phyloP scores from a whole-genome alignment of 2,113 vertebrate genomes.

The Albula glossodonta region DNA sequence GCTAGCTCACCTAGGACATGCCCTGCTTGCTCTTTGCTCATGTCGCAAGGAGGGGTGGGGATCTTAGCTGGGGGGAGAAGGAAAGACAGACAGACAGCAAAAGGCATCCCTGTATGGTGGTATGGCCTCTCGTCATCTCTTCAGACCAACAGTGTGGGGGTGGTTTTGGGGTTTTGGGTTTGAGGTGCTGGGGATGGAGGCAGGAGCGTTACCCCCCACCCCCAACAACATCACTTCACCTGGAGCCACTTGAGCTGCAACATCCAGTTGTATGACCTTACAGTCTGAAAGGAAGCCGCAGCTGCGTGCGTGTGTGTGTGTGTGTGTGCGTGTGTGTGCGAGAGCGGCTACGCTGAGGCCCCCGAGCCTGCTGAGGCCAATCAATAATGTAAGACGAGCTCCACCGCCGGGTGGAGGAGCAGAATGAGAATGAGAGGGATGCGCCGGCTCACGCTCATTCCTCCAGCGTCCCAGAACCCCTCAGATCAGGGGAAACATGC shows the following conservation, averaged over 20 bases:
- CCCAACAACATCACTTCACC: not conserved
- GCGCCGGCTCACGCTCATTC: not conserved
- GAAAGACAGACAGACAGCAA: too few species aligned
- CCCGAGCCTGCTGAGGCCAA: not conserved
- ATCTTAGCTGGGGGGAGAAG: too few species aligned
- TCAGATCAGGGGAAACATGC: not conserved
- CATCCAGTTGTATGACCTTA: not conserved
- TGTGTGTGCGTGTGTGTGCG: not conserved
- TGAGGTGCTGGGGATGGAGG: too few species aligned
- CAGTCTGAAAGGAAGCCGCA: not conserved
- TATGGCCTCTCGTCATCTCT: not conserved
- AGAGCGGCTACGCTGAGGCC: not conserved
- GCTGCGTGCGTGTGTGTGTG: not conserved
- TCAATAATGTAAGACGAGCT: not conserved
- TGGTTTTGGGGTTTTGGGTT: not conserved
- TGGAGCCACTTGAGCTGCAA: not conserved
- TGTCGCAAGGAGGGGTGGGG: too few species aligned
- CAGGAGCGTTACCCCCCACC: too few species aligned
- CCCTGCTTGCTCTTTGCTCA: too few species aligned
- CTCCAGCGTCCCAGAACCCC: not conserved
- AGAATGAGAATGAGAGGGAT: not conserved
- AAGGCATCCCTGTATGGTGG: not conserved
- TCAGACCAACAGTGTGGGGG: too few species aligned
- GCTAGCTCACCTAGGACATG: too few species aligned
- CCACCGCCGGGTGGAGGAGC: not conserved